Conservation (phyloP, 2,888 invertebrate species). For the Stenchaetothrips biformis region DNA sequence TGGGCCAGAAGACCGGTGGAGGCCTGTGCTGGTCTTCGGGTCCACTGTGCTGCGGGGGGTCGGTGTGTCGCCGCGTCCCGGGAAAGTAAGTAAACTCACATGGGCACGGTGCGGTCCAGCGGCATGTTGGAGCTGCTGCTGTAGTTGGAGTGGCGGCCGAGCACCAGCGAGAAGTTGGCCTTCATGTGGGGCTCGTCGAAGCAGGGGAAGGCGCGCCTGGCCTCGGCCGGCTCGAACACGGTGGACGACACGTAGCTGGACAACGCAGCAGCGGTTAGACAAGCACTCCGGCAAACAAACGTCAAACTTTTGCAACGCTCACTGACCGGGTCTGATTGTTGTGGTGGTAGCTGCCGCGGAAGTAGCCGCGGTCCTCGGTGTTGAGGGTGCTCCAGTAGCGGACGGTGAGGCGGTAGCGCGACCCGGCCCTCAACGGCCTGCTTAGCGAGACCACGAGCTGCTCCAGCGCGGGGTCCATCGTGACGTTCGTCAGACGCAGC, state of each 20-base stretch:
- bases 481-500: neutral
- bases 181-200: conserved; percentile 89
- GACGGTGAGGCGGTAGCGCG: conserved; percentile 52
- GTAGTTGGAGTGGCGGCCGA: conserved; percentile 60
- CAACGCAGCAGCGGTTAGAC: too few relatives aligned
- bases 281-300: too few relatives aligned
- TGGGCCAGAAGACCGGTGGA: too few relatives aligned
- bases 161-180: conserved; percentile 67
- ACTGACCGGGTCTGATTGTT: conserved; percentile 49
- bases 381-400: conserved; percentile 58
- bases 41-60: too few relatives aligned
- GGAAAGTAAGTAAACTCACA: conserved; percentile 29
- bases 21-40: too few relatives aligned
- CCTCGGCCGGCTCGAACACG: conserved; percentile 76
- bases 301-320: too few relatives aligned
- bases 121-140: conserved; percentile 71
- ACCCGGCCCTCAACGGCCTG: conserved; percentile 42
- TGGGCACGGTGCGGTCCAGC: conserved; percentile 28
- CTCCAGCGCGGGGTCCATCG: neutral
- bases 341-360: conserved; percentile 62
- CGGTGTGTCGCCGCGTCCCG: too few relatives aligned
- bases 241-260: conserved; percentile 68
- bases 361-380: conserved; percentile 63
- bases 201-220: conserved; percentile 82
- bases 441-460: neutral